A percentile compares a stretch with the other conserved stretches of the same genome.
Evolutionary conservation across 2,888 invertebrate species (phyloP).

Genomic region (Athetis lepigone): DNA sequence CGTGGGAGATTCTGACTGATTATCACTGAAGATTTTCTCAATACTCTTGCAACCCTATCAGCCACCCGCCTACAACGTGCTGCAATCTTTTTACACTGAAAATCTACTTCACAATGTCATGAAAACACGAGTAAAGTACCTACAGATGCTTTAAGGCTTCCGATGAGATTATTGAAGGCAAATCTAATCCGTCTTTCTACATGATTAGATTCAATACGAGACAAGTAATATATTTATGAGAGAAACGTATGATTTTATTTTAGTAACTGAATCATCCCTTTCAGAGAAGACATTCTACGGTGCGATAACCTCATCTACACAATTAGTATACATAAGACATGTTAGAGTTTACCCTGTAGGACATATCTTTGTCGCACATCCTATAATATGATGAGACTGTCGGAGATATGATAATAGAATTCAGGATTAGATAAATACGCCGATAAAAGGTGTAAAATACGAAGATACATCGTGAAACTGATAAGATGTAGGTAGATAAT

Average conservation of each 20-base stretch:
- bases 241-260: conserved; percentile 54
- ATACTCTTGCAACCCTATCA: neutral
- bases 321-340: conserved; percentile 26
- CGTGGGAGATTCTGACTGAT: neutral
- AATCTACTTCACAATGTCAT: conserved; percentile 16
- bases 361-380: conserved; percentile 3
- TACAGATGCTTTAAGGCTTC: conserved; percentile 34
- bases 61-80: neutral
- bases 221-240: conserved; percentile 48
- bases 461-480: conserved; percentile 20
- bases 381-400: conserved; percentile 5
- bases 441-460: conserved; percentile 18
- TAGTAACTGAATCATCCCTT: conserved; percentile 57
- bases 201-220: conserved; percentile 56
- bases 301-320: conserved; percentile 35
- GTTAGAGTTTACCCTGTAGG: conserved; percentile 9
- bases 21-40: neutral
- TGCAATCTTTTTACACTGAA: neutral
- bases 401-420: conserved; percentile 31
- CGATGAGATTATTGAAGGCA: conserved; percentile 39
- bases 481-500: conserved; percentile 24
- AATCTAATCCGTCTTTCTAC: conserved; percentile 62
- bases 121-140: conserved; percentile 22
- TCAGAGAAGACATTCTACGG: conserved; percentile 32
- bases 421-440: conserved; percentile 42